Evolutionary conservation across 1,140 invertebrate genomes (phyloP).

Genomic region (Drosophila lacteicornis): DNA sequence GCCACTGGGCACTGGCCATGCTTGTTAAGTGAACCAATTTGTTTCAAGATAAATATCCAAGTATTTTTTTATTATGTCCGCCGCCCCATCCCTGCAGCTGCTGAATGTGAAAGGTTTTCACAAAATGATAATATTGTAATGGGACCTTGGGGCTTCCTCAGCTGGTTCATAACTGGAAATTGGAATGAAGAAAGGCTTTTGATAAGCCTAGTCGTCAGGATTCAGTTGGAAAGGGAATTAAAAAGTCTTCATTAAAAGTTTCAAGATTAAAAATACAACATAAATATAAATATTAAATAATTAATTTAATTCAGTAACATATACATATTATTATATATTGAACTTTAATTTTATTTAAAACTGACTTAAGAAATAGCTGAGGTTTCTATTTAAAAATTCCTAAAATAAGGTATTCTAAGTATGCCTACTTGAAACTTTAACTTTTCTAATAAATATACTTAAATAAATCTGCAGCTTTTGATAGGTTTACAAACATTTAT

Average conservation of each 20-base stretch:
- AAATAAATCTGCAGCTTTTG: no score
- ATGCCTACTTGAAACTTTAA: no score
- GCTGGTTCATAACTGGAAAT: constrained; percentile 1
- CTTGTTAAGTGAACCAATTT: constrained; percentile 53
- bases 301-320: not conserved
- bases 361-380: not conserved
- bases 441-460: not conserved
- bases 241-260: not conserved
- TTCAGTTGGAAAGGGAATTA: not conserved
- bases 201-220: not conserved
- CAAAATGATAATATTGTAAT: constrained; percentile 28
- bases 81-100: no score
- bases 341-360: not conserved
- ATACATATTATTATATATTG: no score
- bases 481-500: not conserved
- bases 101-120: constrained; percentile 13
- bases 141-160: not conserved
- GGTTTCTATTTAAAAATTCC: no score
- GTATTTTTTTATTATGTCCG: constrained; percentile 30
- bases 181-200: not conserved
- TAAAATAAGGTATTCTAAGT: not conserved
- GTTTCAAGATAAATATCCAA: constrained; percentile 46
- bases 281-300: not conserved
- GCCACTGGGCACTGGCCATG: constrained; percentile 16
- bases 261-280: not conserved